These are phyloP conservation scores for Clinocottus analis DNA, from an alignment of 2,113 vertebrate genomes.

Conservation along the genomic window DNA sequence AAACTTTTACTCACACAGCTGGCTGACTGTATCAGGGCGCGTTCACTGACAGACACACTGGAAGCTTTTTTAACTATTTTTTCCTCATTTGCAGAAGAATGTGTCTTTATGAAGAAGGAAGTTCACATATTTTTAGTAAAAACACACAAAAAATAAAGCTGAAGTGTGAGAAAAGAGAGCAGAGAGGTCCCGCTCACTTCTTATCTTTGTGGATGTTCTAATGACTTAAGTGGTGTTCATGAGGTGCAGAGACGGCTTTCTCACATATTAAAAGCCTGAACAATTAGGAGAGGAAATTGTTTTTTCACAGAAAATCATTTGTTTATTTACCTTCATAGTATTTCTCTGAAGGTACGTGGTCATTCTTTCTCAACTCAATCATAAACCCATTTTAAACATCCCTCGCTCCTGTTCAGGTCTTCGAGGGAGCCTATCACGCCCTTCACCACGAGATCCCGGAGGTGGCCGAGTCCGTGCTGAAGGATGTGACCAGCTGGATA, in stretches of 20 bases:
- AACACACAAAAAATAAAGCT: background rate
- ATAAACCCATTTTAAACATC: too few species aligned
- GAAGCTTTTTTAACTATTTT: background rate
- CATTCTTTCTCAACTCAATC: background rate
- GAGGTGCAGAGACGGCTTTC: background rate
- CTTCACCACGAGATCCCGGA: conserved; percentile 96
- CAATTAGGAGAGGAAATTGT: background rate
- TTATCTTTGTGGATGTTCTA: background rate
- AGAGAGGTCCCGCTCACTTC: too few species aligned
- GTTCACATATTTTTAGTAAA: background rate
- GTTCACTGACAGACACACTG: conserved; percentile 3
- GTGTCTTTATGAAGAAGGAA: conserved; percentile 15
- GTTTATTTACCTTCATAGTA: background rate
- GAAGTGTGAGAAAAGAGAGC: background rate
- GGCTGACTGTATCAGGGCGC: background rate
- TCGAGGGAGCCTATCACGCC: conserved; percentile 85
- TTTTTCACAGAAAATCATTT: background rate
- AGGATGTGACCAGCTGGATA: conserved; percentile 91
- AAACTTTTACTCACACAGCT: background rate
- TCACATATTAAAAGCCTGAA: background rate
- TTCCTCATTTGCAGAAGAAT: background rate
- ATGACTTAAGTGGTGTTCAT: background rate
- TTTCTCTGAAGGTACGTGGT: background rate
- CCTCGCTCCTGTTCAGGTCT: too few species aligned
- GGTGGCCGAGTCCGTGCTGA: conserved; percentile 87